Evolutionary conservation across 2,113 vertebrate genomes (phyloP).

Genomic region (Strix uralensis): DNA sequence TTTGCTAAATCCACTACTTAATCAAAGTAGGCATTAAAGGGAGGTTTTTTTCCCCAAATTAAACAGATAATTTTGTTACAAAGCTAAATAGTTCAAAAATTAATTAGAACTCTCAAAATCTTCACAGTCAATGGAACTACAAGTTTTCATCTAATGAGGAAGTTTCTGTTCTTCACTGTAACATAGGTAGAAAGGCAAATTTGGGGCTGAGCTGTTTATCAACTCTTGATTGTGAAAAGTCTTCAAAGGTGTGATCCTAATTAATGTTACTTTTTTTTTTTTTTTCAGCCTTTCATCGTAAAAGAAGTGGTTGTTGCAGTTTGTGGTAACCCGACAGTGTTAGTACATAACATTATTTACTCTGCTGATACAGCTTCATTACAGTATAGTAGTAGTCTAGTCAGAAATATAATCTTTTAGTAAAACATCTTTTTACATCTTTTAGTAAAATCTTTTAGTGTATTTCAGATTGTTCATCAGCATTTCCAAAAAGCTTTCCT

Average conservation of each 20-base stretch:
- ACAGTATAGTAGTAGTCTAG: background rate
- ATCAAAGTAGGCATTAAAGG: conserved; percentile 25
- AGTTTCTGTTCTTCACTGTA: conserved; percentile 26
- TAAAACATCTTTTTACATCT: background rate
- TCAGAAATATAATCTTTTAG: background rate
- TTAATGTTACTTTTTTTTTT: conserved; percentile 2
- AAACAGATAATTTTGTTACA: background rate
- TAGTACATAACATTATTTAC: background rate
- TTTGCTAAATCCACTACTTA: conserved; percentile 36
- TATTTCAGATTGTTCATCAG: background rate
- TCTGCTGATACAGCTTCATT: background rate
- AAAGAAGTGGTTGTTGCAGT: background rate
- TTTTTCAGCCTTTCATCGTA: background rate
- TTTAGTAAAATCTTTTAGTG: background rate
- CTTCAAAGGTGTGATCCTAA: conserved; percentile 44
- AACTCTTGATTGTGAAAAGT: conserved; percentile 21
- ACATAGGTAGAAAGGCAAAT: conserved; percentile 5
- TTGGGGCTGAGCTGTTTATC: conserved; percentile 44
- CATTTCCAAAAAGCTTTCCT: background rate
- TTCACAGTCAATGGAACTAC: conserved; percentile 26
- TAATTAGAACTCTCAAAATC: conserved; percentile 55
- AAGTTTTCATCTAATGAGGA: conserved; percentile 34
- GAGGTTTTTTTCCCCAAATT: background rate
- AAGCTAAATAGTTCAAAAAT: conserved; percentile 42
- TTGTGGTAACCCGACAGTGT: background rate